These are phyloP conservation scores for Drosophila littoralis DNA, from an alignment of 1,140 invertebrate species.

Conservation along the genomic window DNA sequence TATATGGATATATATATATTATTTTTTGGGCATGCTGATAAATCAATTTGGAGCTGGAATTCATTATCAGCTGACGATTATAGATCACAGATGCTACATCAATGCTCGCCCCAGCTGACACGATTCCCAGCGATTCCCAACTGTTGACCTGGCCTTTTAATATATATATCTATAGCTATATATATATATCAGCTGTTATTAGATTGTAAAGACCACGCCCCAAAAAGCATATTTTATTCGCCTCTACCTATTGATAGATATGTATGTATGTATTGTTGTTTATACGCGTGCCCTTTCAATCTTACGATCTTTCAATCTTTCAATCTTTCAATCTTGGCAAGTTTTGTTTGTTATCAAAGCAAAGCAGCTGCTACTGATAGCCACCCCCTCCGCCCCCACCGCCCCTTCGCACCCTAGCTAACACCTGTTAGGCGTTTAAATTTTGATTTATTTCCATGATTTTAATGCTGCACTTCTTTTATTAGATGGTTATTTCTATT, in stretches of 20 bases:
- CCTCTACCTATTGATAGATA: too few relatives aligned
- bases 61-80: neutral
- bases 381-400: neutral
- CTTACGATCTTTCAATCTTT: neutral
- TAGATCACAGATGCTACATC: conserved; percentile 8
- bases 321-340: neutral
- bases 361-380: neutral
- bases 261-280: too few relatives aligned
- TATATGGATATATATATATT: neutral
- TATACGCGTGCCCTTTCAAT: too few relatives aligned
- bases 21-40: neutral
- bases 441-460: too few relatives aligned
- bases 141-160: neutral
- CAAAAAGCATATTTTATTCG: too few relatives aligned
- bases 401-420: neutral
- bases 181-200: neutral
- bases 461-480: too few relatives aligned
- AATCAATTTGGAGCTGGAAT: neutral
- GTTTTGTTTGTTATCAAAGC: neutral
- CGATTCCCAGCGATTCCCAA: neutral
- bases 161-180: neutral
- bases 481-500: too few relatives aligned
- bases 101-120: conserved; percentile 4
- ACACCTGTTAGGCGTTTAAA: neutral
- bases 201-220: too few relatives aligned